Conservation (phyloP, 1,140 invertebrate species). For the Drosophila kikkawai region DNA sequence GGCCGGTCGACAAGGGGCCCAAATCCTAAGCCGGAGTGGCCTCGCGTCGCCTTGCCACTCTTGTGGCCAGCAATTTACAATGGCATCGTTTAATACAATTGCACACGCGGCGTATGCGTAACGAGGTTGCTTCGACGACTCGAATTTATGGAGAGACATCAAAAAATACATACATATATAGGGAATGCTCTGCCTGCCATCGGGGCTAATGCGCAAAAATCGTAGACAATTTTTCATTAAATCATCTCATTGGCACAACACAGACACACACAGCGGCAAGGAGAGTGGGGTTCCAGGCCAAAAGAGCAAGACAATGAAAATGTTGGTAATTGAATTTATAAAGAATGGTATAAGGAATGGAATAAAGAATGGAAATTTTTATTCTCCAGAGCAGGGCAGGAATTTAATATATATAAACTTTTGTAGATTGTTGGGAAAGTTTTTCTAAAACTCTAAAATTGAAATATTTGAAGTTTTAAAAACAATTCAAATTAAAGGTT, state of each 20-base stretch:
- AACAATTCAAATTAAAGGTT: no score
- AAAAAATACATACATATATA: not conserved
- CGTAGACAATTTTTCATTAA: constrained; percentile 39
- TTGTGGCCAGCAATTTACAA: constrained; percentile 28
- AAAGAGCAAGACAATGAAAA: constrained; percentile 38
- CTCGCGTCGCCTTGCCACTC: constrained; percentile 15
- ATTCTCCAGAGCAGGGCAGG: not conserved
- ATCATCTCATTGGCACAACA: constrained; percentile 41
- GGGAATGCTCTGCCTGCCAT: not conserved
- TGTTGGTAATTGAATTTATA: constrained; percentile 26
- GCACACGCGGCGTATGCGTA: constrained; percentile 41
- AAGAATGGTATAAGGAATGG: constrained; percentile 12
- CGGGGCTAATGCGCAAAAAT: constrained; percentile 20
- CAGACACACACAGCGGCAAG: not conserved
- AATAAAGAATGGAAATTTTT: constrained; percentile 9
- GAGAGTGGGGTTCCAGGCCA: not conserved
- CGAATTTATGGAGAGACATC: constrained; percentile 1
- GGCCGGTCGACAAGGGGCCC: constrained; percentile 29
- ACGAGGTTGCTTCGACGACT: constrained; percentile 15
- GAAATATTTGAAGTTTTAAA: no score
- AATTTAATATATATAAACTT: not conserved
- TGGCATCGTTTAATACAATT: constrained; percentile 32
- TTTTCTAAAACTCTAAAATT: not conserved
- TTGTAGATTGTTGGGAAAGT: not conserved
- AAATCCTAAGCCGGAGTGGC: constrained; percentile 31